Conservation (phyloP, 2,113 vertebrate species). For the Drymodes brunneopygia region DNA sequence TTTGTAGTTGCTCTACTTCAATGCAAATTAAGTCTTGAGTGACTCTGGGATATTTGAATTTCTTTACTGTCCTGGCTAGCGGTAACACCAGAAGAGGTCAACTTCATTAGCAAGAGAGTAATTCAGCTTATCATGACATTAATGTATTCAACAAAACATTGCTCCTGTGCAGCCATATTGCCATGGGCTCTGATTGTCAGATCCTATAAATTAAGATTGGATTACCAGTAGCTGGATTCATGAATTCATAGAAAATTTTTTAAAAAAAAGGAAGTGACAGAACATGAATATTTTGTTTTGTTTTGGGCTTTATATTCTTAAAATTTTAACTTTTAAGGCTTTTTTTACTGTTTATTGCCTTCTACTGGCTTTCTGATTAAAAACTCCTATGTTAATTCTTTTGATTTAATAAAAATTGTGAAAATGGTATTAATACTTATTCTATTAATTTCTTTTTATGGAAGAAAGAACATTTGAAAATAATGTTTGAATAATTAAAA, state of each 20-base stretch:
- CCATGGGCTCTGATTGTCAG: not conserved
- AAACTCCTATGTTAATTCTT: rapidly evolving
- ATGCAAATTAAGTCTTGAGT: not conserved
- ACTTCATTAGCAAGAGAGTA: not conserved
- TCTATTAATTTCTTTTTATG: not conserved
- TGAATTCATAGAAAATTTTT: not conserved
- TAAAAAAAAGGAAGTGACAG: not conserved
- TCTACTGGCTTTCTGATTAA: not conserved
- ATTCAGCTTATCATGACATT: slow-evolving; percentile 5
- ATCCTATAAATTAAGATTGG: not conserved
- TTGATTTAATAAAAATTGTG: not conserved
- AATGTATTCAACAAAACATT: slow-evolving; percentile 19
- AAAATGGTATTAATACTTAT: not conserved
- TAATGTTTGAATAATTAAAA: not conserved
- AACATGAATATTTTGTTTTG: not conserved
- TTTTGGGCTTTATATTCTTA: not conserved
- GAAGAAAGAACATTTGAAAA: not conserved
- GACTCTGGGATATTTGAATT: not conserved
- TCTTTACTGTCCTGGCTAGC: not conserved
- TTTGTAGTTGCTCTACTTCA: not conserved
- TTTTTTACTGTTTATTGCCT: not conserved
- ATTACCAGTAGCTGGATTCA: not conserved
- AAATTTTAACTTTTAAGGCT: not conserved
- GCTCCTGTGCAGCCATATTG: not conserved
- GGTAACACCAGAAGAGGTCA: not conserved